A percentile compares a stretch with the other conserved stretches of the same genome.
phyloP scores from a whole-genome alignment of 1,140 invertebrate species.

The Laupala kohalensis region DNA sequence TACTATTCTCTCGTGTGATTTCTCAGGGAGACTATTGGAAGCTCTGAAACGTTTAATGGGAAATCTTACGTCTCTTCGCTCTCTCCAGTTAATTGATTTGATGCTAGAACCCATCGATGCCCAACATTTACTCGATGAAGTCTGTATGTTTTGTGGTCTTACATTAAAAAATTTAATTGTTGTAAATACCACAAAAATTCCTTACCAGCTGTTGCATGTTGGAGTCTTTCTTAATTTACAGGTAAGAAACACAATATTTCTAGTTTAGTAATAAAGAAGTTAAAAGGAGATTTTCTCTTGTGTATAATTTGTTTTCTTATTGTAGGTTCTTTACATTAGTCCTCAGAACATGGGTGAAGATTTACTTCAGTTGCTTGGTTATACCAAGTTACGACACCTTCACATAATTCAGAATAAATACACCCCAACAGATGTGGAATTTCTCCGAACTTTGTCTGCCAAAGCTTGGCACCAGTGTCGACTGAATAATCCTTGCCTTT shows the following conservation, averaged over 20 bases:
- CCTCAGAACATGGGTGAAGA: slow-evolving; percentile 73
- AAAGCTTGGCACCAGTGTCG: slow-evolving; percentile 28
- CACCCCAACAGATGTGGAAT: slow-evolving; percentile 29
- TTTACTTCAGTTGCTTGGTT: slow-evolving; percentile 50
- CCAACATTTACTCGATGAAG: slow-evolving; percentile 57
- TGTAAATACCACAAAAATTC: slow-evolving; percentile 60
- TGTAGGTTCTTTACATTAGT: slow-evolving; percentile 52
- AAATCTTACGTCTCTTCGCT: slow-evolving; percentile 48
- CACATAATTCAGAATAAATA: slow-evolving; percentile 68
- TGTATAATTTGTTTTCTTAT: background rate
- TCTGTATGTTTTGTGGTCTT: slow-evolving; percentile 48
- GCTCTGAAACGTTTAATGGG: slow-evolving; percentile 55
- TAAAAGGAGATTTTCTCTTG: background rate
- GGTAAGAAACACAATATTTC: slow-evolving; percentile 19
- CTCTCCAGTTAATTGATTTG: slow-evolving; percentile 59
- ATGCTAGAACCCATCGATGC: slow-evolving; percentile 59
- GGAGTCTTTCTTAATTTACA: slow-evolving; percentile 62
- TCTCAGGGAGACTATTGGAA: slow-evolving; percentile 41
- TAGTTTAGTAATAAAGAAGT: background rate
- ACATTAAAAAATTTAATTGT: slow-evolving; percentile 49
- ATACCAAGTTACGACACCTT: slow-evolving; percentile 51
- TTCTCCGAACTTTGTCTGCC: slow-evolving; percentile 18
- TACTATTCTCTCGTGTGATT: no score
- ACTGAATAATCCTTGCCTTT: slow-evolving; percentile 23
- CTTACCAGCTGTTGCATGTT: slow-evolving; percentile 60